Percentiles rank a stretch among this genome's conserved stretches.
Conservation (phyloP, 2,113 vertebrate species). For the Nycticorax nycticorax region DNA sequence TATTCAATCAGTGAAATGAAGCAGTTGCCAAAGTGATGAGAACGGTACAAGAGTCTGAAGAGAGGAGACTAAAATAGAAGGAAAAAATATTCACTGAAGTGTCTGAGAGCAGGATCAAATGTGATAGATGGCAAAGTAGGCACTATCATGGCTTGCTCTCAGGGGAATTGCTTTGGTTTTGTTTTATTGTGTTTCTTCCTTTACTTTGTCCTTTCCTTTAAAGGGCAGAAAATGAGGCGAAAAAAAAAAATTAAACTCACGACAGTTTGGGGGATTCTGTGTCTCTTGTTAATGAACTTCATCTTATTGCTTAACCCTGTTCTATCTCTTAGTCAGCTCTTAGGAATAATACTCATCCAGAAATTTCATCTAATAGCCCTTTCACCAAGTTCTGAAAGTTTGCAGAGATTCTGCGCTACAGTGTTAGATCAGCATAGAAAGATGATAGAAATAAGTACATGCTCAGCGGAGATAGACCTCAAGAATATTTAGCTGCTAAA, state of each 20-base stretch:
- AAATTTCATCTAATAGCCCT: not conserved
- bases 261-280: not conserved
- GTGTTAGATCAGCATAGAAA: not conserved
- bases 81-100: not conserved
- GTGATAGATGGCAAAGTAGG: not conserved
- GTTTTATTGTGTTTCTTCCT: not conserved
- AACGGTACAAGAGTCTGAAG: not conserved
- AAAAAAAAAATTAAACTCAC: rapidly evolving
- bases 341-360: not conserved
- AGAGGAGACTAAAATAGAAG: not conserved
- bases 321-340: not conserved
- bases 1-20: not conserved
- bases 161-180: not conserved
- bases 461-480: not conserved
- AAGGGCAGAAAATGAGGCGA: not conserved
- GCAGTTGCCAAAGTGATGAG: not conserved
- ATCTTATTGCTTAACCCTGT: not conserved
- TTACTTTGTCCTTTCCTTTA: not conserved
- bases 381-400: not conserved
- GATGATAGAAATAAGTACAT: not conserved
- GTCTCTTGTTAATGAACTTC: not conserved
- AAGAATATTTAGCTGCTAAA: not conserved
- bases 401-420: not conserved
- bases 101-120: not conserved
- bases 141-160: not conserved